Evolutionary conservation across 2,113 vertebrate genomes (phyloP).

Genomic region (Mus musculus): DNA sequence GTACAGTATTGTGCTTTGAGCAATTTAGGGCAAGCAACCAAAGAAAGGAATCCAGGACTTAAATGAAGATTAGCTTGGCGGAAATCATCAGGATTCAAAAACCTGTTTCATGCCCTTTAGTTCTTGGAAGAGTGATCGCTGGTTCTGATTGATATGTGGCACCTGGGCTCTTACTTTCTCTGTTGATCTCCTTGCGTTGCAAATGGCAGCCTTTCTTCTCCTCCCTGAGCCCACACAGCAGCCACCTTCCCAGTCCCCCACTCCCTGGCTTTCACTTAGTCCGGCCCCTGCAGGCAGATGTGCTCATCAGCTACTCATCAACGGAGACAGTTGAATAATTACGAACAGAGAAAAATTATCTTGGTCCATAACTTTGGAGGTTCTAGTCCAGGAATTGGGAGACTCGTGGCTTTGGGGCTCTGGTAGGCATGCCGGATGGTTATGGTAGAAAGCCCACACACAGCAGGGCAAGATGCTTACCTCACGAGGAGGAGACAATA

Average conservation of each 20-base stretch:
- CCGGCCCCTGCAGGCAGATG: neutral
- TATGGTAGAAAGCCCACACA: neutral
- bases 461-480: neutral
- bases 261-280: neutral
- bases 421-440: neutral
- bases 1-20: slow-evolving; percentile 35
- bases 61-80: neutral
- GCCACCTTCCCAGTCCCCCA: too few species aligned
- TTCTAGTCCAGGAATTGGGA: neutral
- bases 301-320: neutral
- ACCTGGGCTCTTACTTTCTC: slow-evolving; percentile 35
- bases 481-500: neutral
- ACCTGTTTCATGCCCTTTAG: neutral
- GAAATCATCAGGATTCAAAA: slow-evolving; percentile 52
- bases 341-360: neutral
- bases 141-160: slow-evolving; percentile 1
- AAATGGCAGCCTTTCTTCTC: slow-evolving; percentile 1
- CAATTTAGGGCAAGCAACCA: slow-evolving; percentile 42
- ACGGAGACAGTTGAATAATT: neutral
- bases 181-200: neutral
- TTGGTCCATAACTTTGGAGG: neutral
- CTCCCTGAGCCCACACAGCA: neutral
- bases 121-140: slow-evolving; percentile 45
- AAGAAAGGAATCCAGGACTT: slow-evolving; percentile 43
- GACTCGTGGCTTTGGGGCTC: neutral